A percentile compares a stretch with the other conserved stretches of the same genome.
phyloP scores from a whole-genome alignment of 2,113 vertebrate species.

The Ptychochromis oligacanthus region DNA sequence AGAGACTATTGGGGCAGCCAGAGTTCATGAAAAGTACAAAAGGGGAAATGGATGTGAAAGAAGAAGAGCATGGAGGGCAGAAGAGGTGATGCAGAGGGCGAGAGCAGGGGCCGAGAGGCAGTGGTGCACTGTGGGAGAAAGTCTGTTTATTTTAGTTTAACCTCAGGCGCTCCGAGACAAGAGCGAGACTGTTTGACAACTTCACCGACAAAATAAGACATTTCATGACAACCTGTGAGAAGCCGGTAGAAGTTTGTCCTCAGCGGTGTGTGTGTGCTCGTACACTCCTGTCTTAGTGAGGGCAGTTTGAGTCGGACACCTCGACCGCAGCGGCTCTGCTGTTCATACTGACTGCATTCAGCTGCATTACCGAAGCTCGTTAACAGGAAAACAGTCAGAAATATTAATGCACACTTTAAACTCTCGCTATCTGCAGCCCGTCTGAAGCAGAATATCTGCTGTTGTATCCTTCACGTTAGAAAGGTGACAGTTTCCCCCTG shows the following conservation, averaged over 20 bases:
- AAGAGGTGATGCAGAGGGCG: background rate
- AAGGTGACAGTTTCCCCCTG: no score
- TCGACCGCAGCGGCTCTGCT: background rate
- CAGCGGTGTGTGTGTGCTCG: background rate
- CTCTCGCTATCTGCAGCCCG: no score
- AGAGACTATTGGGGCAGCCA: background rate
- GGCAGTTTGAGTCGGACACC: background rate
- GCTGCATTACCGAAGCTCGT: background rate
- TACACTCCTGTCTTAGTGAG: background rate
- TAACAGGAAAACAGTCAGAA: background rate
- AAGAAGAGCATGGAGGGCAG: background rate
- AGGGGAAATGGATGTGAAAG: background rate
- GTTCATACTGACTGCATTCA: background rate
- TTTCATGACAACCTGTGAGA: background rate
- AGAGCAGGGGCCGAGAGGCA: background rate
- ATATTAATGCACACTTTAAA: no score
- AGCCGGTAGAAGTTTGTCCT: background rate
- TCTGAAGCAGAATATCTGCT: no score
- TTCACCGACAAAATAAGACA: background rate
- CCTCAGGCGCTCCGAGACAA: background rate
- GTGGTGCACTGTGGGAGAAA: background rate
- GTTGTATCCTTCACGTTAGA: no score
- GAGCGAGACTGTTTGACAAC: background rate
- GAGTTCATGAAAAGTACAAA: slow-evolving; percentile 15
- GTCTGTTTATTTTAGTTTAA: slow-evolving; percentile 13